Evolutionary conservation across 2,888 invertebrate species (phyloP), one percentile per base, ranked within the genome.

Genomic region (Pristionchus mayeri): DNA sequence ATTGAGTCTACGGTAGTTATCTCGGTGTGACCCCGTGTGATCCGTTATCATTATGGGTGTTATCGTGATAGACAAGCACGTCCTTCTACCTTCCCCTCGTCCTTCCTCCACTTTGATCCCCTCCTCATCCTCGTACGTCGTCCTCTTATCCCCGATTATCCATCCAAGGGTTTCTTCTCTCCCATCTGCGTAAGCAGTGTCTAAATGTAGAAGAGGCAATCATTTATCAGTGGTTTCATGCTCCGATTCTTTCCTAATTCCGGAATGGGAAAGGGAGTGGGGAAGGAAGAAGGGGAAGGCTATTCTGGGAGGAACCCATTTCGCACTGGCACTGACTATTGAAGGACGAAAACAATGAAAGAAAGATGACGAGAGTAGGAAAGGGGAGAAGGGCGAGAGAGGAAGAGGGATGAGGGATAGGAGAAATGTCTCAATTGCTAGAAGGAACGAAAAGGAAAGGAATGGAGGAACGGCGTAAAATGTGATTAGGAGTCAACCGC

Each of bases 311-410:
- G 7, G 27, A 44, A 30, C 75, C 40, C 13, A 75, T 75, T 75
- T 71, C n/a, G 34, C 30, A 71, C n/a, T 75, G n/a, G 75, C n/a
- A 21, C 34, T 11, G 48, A 37, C 44, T 48, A 24, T 18, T 44
- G 75, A 75, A 18, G 24, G 30, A 27, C 40, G 24, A 48, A 75
- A 48, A 75, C 44, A 75, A 48, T 44, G 75, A 40, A 48, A 75
- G 76, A 76, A 27, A 76, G 76, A 76, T 75, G 75, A 75, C 24
- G 44, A 44, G 75, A 75, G 44, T 30, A 34, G 50, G 52, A 79
- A 37, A 50, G 81, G 27, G 37, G 44, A 40, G 18, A 60, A 37
- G 57, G 34, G 57, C 6, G 80, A 54, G 57, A 54, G 60, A 60
- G 63, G 67, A 67, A 60, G 54, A 16, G 34, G n/a, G n/a, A n/a